Evolutionary conservation across 2,113 vertebrate genomes (phyloP).

Genomic region (Ardeotis arabs): DNA sequence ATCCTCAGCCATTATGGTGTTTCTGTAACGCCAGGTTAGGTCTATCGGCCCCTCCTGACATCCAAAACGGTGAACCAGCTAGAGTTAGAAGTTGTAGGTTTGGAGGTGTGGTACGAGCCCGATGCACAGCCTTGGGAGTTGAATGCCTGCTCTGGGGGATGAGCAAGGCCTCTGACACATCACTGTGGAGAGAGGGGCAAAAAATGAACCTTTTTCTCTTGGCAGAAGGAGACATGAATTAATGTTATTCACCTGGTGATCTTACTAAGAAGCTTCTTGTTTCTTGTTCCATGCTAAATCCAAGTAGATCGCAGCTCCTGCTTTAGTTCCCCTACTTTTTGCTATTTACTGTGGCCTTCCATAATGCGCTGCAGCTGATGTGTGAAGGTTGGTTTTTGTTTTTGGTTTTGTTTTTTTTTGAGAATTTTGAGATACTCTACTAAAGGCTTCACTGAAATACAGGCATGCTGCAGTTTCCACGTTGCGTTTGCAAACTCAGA

Average conservation of each 20-base stretch:
- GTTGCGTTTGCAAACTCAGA: not conserved
- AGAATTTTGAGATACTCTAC: not conserved
- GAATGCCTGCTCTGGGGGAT: not conserved
- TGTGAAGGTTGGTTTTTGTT: not conserved
- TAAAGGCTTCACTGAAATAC: slow-evolving; percentile 21
- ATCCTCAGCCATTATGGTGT: accelerated
- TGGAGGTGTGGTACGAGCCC: not conserved
- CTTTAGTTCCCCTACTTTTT: not conserved
- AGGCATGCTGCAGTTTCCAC: not conserved
- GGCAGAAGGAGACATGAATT: not conserved
- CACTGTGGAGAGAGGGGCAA: not conserved
- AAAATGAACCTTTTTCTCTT: not conserved
- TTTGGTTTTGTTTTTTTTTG: not conserved
- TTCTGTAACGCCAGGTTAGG: not conserved
- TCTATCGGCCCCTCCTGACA: not conserved
- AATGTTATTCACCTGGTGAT: not conserved
- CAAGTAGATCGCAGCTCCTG: not conserved
- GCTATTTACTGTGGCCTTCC: not conserved
- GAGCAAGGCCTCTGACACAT: not conserved
- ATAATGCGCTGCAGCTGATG: not conserved
- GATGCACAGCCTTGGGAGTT: accelerated
- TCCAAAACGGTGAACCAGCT: accelerated
- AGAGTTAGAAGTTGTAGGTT: not conserved
- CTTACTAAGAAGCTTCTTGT: not conserved
- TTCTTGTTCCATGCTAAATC: not conserved